Base-by-base conservation (phyloP, 2,797 vertebrate species). In the Antennarius maculatus region DNA sequence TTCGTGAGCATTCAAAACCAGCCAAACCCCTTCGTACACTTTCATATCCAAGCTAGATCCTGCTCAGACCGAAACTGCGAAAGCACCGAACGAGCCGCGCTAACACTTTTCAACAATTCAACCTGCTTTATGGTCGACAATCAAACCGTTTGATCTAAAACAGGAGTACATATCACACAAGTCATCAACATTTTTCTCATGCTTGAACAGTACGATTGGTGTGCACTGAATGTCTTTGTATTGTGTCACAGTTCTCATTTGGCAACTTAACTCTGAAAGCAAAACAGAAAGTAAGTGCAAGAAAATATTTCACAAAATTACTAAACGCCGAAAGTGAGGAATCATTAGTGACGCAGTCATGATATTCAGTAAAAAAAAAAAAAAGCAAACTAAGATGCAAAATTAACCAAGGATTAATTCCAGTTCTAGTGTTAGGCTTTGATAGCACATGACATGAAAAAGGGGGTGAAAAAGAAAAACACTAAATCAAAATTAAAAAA, bases 181-280 rank as follows among this genome's bases (percentile, higher is more conserved):
- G 58, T 81, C 61, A 43, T 71, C 48, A 71, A 78, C 28, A 50
- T 48, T 71, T 71, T 10, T 16, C 62, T 70, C 31, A 2, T 57
- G 58, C 52, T 47, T 65, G 59, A 77, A 70, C 51, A 50, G 51
- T 49, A 69, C 28, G 41, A 17, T 18, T n/a, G 45, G 56, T 23
- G 23, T 23, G 23, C 69, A 75, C 50, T 15, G 0, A 54, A 47
- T 42, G 47, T 79, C 56, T 68, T 65, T 6, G 9, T 48, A 61
- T 58, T 50, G 28, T 53, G 55, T 84, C 80, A 82, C 80, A 86
- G 80, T 76, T 86, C 56, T 58, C 68, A 70, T 91, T 92, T 91
- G 90, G 91, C 90, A 91, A 91, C 86, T 57, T 54, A 84, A 80
- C 55, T 53, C 77, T 45, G 29, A 84, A 81, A 85, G 56, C 15